Evolutionary conservation across 2,113 vertebrate genomes (phyloP), one percentile per base, ranked within the genome.

Genomic region (Trachemys scripta): DNA sequence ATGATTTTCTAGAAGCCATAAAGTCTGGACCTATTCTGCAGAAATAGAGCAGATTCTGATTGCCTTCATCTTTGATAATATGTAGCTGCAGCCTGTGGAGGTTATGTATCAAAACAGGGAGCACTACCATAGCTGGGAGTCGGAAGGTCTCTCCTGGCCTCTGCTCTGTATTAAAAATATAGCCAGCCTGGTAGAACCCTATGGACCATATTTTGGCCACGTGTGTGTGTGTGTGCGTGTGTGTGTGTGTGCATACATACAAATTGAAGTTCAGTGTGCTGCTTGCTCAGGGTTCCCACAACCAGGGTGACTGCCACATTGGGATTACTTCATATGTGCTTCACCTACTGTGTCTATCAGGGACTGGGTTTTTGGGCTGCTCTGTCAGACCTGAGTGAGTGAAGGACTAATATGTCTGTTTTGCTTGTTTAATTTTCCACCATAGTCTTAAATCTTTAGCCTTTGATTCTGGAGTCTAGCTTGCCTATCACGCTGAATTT

Each of bases 271-370:
- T 90, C n/a, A 75, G n/a, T 75, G 80, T 92, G 92, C 87, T 96
- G 92, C 97, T 92, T 59, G n/a, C 96, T 96, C 90, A 89, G n/a
- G 94, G 88, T 96, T 94, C 94, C 91, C 82, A 92, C 91, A 94
- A 93, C 95, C 89, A 84, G 93, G 88, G 93, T 93, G 97, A 96
- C 95, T 97, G 80, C 86, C 87, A 75, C 35, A 45, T 86, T 93
- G 90, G 94, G 92, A 96, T 49, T 84, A 72, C 29, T 59, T 84
- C 89, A 92, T 75, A 94, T 92, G 96, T 83, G 95, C 94, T 83
- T 84, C 88, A 62, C 27, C 82, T 96, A 1, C 93, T 97, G 90
- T 96, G 84, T 97, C 94, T 97, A 94, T 88, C 1, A 0, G 72
- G 57, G 35, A 59, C 56, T 90, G 56, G 47, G 87, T 80, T 82